A percentile compares a stretch with the other conserved stretches of the same genome.
These are phyloP conservation scores for Silvanus unidentatus DNA, from an alignment of 2,888 invertebrate genomes.

Conservation along the genomic window DNA sequence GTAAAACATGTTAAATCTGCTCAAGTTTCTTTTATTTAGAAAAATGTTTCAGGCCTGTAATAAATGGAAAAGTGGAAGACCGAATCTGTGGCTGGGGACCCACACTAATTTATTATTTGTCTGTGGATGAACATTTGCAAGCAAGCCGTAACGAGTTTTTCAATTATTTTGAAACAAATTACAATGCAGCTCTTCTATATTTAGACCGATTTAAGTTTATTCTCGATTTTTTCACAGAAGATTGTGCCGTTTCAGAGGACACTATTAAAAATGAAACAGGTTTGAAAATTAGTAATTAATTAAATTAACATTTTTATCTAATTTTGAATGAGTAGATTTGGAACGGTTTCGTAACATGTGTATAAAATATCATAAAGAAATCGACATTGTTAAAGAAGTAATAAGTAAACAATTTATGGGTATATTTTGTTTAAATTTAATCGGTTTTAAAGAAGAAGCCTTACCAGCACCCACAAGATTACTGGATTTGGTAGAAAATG, in stretches of 20 bases:
- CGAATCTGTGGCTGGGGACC: slow-evolving; percentile 71
- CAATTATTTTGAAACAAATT: slow-evolving; percentile 54
- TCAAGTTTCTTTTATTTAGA: neutral
- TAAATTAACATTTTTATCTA: neutral
- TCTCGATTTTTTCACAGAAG: slow-evolving; percentile 63
- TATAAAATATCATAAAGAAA: slow-evolving; percentile 63
- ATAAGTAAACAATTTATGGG: slow-evolving; percentile 66
- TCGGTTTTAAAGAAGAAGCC: slow-evolving; percentile 64
- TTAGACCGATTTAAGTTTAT: slow-evolving; percentile 60
- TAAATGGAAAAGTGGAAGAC: slow-evolving; percentile 76
- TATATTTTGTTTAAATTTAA: slow-evolving; percentile 62
- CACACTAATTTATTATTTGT: slow-evolving; percentile 62
- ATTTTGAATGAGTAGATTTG: slow-evolving; percentile 45
- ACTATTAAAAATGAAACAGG: slow-evolving; percentile 58
- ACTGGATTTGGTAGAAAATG: slow-evolving; percentile 57
- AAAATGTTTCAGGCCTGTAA: slow-evolving; percentile 59
- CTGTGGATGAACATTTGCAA: slow-evolving; percentile 58
- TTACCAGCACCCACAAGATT: slow-evolving; percentile 67
- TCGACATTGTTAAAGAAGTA: slow-evolving; percentile 61
- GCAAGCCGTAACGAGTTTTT: slow-evolving; percentile 53
- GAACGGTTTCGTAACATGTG: slow-evolving; percentile 62
- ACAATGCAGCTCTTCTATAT: slow-evolving; percentile 58
- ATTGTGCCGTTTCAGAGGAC: slow-evolving; percentile 58
- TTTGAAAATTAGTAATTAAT: slow-evolving; percentile 21
- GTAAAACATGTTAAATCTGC: slow-evolving; percentile 37